Evolutionary conservation across 2,113 vertebrate genomes (phyloP).

Genomic region (Antechinus flavipes): DNA sequence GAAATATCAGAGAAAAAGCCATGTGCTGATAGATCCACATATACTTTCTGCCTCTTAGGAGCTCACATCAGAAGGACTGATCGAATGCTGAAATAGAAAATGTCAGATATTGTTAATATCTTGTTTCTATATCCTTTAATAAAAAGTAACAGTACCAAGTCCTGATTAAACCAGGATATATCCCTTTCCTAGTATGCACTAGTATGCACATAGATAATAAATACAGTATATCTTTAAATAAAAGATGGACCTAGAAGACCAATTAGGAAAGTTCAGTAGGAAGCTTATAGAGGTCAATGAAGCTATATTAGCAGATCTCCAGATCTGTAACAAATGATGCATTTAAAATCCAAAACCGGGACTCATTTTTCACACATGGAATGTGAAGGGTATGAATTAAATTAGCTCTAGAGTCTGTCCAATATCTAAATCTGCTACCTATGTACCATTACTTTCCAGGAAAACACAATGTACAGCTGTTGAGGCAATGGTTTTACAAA

Average conservation of each 20-base stretch:
- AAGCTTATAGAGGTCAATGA: neutral
- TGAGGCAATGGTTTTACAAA: neutral
- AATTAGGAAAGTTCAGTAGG: neutral
- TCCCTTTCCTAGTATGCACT: neutral
- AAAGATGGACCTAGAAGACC: neutral
- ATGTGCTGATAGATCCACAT: neutral
- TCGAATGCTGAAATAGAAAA: conserved; percentile 79
- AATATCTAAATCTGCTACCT: neutral
- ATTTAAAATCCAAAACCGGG: neutral
- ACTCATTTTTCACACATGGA: neutral
- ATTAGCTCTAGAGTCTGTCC: neutral
- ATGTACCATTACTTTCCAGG: neutral
- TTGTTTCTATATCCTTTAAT: neutral
- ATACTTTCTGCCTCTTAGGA: neutral
- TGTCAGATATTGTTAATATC: conserved; percentile 36
- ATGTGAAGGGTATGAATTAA: neutral
- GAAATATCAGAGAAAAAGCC: neutral
- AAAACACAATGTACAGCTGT: neutral
- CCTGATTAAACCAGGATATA: neutral
- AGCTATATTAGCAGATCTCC: neutral
- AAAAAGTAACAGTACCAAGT: neutral
- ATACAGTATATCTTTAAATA: neutral
- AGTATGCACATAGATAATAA: neutral
- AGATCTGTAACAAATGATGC: neutral
- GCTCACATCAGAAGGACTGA: conserved; percentile 70